phyloP scores from a whole-genome alignment of 2,888 invertebrate species.

The Selenia dentaria region DNA sequence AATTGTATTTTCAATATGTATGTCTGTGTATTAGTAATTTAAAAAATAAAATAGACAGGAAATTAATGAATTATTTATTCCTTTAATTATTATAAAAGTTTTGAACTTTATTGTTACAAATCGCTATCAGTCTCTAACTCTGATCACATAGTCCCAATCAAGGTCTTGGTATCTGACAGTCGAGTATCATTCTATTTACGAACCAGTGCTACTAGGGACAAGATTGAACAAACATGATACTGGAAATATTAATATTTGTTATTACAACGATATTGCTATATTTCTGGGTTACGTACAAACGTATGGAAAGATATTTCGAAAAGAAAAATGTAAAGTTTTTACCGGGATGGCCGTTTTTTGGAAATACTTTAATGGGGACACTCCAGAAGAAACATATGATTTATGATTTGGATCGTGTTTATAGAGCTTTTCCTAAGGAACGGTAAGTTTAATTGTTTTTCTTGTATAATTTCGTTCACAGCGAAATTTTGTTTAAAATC shows the following conservation, averaged over 20 bases:
- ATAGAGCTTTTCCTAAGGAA: slow-evolving; percentile 63
- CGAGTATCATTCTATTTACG: no score
- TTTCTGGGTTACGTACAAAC: slow-evolving; percentile 47
- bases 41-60: no score
- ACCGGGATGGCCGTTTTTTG: slow-evolving; percentile 63
- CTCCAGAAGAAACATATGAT: slow-evolving; percentile 48
- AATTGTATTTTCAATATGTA: no score
- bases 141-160: no score
- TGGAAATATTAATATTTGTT: slow-evolving; percentile 57
- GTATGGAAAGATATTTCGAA: slow-evolving; percentile 48
- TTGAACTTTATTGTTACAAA: no score
- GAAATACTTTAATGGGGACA: slow-evolving; percentile 49
- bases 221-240: slow-evolving; percentile 49
- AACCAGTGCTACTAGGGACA: background rate
- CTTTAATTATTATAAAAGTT: no score
- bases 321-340: slow-evolving; percentile 53
- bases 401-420: slow-evolving; percentile 54
- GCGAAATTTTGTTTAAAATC: no score
- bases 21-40: no score
- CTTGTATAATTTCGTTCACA: no score
- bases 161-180: no score
- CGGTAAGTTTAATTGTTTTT: slow-evolving; percentile 53
- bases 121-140: no score
- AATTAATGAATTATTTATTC: no score
- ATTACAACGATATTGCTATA: slow-evolving; percentile 48